Percentiles rank a stretch among this genome's conserved stretches.
Evolutionary conservation across 2,113 vertebrate genomes (phyloP).

Genomic region (Pachypanchax playfairii): DNA sequence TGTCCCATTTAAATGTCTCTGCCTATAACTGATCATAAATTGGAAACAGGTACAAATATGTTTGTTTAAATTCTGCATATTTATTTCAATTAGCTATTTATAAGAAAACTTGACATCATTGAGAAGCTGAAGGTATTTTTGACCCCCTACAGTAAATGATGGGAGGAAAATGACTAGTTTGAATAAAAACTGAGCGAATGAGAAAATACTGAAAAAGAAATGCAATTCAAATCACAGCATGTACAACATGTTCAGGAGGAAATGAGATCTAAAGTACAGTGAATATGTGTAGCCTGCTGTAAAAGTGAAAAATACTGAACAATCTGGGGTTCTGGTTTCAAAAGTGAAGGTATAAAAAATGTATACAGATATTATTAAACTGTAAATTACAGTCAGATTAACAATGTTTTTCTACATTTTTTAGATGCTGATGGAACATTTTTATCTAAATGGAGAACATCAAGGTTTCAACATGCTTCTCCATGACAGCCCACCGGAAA

Average conservation of each 20-base stretch:
- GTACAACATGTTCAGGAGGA: neutral
- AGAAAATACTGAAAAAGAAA: constrained; percentile 12
- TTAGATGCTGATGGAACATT: too few species aligned
- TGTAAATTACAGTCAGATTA: too few species aligned
- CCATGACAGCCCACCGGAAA: too few species aligned
- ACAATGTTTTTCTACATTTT: too few species aligned
- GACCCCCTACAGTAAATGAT: constrained; percentile 16
- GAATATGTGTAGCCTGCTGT: neutral
- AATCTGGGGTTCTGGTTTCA: neutral
- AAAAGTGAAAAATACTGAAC: neutral
- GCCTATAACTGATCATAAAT: neutral
- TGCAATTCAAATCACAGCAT: constrained; percentile 10
- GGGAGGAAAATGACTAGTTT: neutral
- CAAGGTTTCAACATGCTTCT: too few species aligned
- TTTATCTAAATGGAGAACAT: too few species aligned
- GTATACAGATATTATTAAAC: too few species aligned
- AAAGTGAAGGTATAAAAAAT: too few species aligned
- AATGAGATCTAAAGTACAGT: neutral
- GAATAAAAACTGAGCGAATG: constrained; percentile 10
- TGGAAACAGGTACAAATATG: too few species aligned
- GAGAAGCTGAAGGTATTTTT: constrained; percentile 3
- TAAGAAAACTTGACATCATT: neutral
- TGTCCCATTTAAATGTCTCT: neutral
- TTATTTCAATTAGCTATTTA: constrained; percentile 4
- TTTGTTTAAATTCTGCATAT: neutral